A percentile compares a stretch with the other conserved stretches of the same genome.
Conservation (phyloP, 2,888 invertebrate genomes). For the Acronicta alni region DNA sequence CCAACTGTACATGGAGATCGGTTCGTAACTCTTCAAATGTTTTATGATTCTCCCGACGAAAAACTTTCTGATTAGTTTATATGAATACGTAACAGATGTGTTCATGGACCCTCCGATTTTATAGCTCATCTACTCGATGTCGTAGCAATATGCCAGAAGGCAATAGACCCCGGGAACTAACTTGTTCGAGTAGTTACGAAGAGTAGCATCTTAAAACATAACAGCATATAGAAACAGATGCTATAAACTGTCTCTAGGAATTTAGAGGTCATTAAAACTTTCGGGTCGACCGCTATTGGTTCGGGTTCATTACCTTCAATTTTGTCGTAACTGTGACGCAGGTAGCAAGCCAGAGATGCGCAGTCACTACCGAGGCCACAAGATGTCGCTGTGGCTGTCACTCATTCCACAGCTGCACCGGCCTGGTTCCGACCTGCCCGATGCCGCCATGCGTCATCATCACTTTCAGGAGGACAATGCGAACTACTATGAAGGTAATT, state of each 20-base stretch:
- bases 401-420: constrained; percentile 96
- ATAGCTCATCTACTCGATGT: constrained; percentile 32
- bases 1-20: constrained; percentile 95
- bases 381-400: constrained; percentile 97
- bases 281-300: constrained; percentile 59
- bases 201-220: constrained; percentile 43
- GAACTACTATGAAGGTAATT: constrained; percentile 93
- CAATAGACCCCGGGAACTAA: constrained; percentile 40
- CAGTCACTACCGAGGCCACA: constrained; percentile 97
- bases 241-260: constrained; percentile 45
- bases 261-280: constrained; percentile 68
- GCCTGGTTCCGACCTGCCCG: constrained; percentile 92
- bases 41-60: constrained; percentile 21
- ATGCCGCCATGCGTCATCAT: constrained; percentile 95
- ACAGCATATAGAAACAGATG: constrained; percentile 38
- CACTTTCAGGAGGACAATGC: constrained; percentile 95
- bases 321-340: constrained; percentile 65
- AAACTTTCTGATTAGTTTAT: constrained; percentile 54
- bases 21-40: constrained; percentile 81
- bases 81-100: constrained; percentile 26
- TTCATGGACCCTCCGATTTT: constrained; percentile 37
- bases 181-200: constrained; percentile 26
- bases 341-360: constrained; percentile 93
- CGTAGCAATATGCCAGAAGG: constrained; percentile 28
- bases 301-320: constrained; percentile 71